Evolutionary conservation across 1,140 invertebrate genomes (phyloP).

Genomic region (Battus philenor): DNA sequence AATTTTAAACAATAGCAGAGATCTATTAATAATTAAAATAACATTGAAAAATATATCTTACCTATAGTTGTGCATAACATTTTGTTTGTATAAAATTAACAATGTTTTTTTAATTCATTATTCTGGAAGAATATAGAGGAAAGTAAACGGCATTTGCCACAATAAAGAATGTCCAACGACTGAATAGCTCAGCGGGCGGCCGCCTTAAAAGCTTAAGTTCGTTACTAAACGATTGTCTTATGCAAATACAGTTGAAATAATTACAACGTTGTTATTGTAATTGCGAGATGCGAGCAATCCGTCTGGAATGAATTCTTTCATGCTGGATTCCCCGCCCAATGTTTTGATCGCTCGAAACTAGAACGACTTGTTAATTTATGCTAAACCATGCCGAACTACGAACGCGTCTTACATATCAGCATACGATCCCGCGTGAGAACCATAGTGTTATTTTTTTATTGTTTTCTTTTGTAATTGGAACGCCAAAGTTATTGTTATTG

Average conservation of each 20-base stretch:
- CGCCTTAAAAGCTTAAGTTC: background rate
- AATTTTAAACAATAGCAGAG: too few species aligned
- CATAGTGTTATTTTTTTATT: slow-evolving; percentile 25
- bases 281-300: slow-evolving; percentile 31
- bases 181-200: slow-evolving; percentile 4
- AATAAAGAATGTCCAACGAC: slow-evolving; percentile 4
- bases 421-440: slow-evolving; percentile 32
- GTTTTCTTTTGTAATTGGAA: too few species aligned
- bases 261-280: slow-evolving; percentile 18
- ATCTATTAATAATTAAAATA: too few species aligned
- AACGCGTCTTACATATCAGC: slow-evolving; percentile 26
- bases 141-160: slow-evolving; percentile 2
- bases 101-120: too few species aligned
- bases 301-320: slow-evolving; percentile 38
- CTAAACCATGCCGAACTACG: slow-evolving; percentile 30
- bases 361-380: slow-evolving; percentile 31
- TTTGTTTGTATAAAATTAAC: too few species aligned
- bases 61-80: too few species aligned
- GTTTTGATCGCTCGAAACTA: slow-evolving; percentile 44
- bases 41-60: too few species aligned
- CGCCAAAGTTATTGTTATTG: background rate
- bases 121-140: too few species aligned
- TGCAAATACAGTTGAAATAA: slow-evolving; percentile 28
- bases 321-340: slow-evolving; percentile 22
- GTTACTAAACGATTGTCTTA: slow-evolving; percentile 27